Conservation (phyloP, 2,888 invertebrate species). For the Axea sp. region DNA sequence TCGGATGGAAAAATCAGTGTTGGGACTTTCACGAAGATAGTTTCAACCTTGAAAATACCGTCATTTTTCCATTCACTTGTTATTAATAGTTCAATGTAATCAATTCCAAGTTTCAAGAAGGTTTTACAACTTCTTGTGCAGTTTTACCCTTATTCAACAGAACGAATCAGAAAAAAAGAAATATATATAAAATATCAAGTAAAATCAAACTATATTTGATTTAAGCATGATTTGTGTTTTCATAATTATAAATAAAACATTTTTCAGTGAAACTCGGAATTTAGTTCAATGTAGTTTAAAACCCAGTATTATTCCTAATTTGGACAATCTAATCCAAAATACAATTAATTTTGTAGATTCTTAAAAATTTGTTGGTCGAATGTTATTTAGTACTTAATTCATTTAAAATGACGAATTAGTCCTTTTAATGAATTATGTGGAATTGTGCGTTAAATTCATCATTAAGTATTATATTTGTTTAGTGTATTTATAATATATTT, state of each 20-base stretch:
- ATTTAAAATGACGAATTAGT: constrained; percentile 9
- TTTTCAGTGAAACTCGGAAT: no score
- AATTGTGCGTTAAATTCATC: constrained; percentile 8
- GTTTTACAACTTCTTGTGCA: constrained; percentile 1
- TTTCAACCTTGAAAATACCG: constrained; percentile 17
- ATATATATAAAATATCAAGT: constrained; percentile 19
- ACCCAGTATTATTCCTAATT: no score
- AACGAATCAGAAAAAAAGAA: constrained; percentile 15
- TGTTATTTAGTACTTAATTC: neutral
- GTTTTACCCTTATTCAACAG: neutral
- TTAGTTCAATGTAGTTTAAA: no score
- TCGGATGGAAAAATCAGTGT: constrained; percentile 45
- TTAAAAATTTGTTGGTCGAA: neutral
- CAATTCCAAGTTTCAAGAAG: constrained; percentile 4
- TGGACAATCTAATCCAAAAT: constrained; percentile 1
- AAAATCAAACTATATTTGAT: constrained; percentile 42
- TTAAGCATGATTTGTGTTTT: constrained; percentile 45
- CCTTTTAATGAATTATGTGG: constrained; percentile 7
- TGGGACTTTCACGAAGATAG: constrained; percentile 21
- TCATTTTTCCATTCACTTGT: constrained; percentile 44
- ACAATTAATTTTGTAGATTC: constrained; percentile 27
- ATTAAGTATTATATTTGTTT: neutral
- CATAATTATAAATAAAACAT: no score
- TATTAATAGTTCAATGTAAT: constrained; percentile 39
- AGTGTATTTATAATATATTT: no score